Percentiles rank a stretch among this genome's conserved stretches.
phyloP scores from a whole-genome alignment of 2,113 vertebrate genomes.

The Microcebus tavaratra region DNA sequence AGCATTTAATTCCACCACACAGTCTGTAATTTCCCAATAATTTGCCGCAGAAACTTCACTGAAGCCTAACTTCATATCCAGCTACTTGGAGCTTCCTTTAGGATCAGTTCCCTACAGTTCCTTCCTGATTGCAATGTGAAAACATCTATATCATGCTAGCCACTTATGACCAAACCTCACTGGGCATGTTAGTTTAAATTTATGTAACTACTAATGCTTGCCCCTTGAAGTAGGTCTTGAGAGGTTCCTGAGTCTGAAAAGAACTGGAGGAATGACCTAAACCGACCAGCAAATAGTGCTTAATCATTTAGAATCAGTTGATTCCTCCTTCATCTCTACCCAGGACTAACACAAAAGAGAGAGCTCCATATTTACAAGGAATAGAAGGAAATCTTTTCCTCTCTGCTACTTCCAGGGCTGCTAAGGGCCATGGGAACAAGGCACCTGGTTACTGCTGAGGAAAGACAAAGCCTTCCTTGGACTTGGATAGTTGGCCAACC shows the following conservation, averaged over 20 bases:
- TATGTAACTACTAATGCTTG: not conserved
- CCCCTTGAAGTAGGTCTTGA: not conserved
- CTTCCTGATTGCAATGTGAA: not conserved
- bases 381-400: not conserved
- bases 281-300: not conserved
- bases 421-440: not conserved
- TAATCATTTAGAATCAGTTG: not conserved
- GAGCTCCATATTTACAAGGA: not conserved
- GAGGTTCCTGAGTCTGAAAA: not conserved
- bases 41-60: not conserved
- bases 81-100: not conserved
- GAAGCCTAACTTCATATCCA: not conserved
- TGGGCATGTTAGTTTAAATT: not conserved
- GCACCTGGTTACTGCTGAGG: not conserved
- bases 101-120: not conserved
- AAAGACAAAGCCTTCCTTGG: not conserved
- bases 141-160: not conserved
- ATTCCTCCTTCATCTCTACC: fast-evolving
- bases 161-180: not conserved
- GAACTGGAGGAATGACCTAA: not conserved
- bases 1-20: not conserved
- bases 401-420: not conserved
- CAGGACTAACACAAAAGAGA: not conserved
- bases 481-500: not conserved
- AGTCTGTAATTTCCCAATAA: not conserved